Conservation (phyloP, 2,888 invertebrate species). For the Parnassius smintheus region DNA sequence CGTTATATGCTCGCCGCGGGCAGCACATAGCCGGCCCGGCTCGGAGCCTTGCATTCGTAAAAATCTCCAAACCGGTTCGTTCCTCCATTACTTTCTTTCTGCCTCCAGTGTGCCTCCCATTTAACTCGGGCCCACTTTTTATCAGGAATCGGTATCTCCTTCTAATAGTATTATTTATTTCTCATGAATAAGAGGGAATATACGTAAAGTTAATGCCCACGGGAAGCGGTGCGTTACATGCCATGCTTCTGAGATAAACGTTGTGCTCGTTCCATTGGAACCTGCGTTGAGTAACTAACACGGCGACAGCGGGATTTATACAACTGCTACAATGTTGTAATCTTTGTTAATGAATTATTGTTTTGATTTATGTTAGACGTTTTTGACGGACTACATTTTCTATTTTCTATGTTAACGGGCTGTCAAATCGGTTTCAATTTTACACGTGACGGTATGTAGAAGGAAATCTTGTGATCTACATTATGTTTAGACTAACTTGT, state of each 20-base stretch:
- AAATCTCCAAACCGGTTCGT: conserved; percentile 80
- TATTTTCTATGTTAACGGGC: conserved; percentile 4
- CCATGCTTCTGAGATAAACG: conserved; percentile 68
- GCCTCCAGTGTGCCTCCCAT: conserved; percentile 79
- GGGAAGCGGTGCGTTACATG: conserved; percentile 74
- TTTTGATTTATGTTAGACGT: conserved; percentile 40
- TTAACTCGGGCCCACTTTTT: conserved; percentile 80
- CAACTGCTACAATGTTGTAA: conserved; percentile 44
- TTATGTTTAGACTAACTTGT: no score
- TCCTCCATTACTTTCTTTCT: conserved; percentile 81
- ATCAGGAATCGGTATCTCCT: conserved; percentile 80
- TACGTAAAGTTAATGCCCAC: conserved; percentile 76
- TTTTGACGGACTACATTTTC: conserved; percentile 33
- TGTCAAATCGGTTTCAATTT: no score
- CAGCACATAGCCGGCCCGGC: conserved; percentile 66
- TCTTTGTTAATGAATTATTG: conserved; percentile 57
- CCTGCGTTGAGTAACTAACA: conserved; percentile 60
- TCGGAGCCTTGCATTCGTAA: conserved; percentile 80
- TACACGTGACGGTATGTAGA: no score
- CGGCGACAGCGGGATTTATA: conserved; percentile 59
- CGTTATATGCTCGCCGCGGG: conserved; percentile 70
- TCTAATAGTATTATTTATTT: conserved; percentile 82
- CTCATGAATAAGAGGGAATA: conserved; percentile 79
- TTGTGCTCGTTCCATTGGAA: conserved; percentile 54
- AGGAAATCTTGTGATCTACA: no score